A percentile compares a stretch with the other conserved stretches of the same genome.
Conservation (phyloP, 2,113 vertebrate genomes). For the Semnopithecus entellus region DNA sequence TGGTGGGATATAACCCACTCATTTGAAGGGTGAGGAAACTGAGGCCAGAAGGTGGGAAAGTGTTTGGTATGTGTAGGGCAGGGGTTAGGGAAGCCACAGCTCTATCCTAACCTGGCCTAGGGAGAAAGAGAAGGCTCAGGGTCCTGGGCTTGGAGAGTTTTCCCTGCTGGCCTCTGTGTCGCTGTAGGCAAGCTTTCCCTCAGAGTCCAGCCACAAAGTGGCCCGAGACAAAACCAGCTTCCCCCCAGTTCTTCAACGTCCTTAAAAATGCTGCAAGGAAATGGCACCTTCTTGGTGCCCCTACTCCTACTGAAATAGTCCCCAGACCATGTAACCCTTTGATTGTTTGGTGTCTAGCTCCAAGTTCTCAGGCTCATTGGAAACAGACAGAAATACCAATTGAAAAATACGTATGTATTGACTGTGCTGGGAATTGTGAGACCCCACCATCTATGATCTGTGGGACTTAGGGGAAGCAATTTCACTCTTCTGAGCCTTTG, state of each 20-base stretch:
- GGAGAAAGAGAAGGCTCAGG: neutral
- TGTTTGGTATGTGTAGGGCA: neutral
- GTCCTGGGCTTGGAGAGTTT: neutral
- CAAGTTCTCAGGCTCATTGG: conserved; percentile 52
- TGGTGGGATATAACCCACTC: neutral
- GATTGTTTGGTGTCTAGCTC: neutral
- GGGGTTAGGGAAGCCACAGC: neutral
- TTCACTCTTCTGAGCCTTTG: conserved; percentile 17
- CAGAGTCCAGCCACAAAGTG: neutral
- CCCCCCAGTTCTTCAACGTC: neutral
- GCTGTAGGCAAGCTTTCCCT: neutral
- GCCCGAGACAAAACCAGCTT: neutral
- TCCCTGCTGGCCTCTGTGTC: neutral
- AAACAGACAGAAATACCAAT: conserved; percentile 64
- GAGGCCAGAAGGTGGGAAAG: neutral
- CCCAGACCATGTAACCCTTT: neutral
- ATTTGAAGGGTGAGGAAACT: conserved; percentile 52
- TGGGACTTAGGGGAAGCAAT: neutral
- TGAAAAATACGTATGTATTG: conserved; percentile 66
- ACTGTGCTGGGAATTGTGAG: conserved; percentile 37
- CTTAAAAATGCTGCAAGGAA: neutral
- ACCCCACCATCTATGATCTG: neutral
- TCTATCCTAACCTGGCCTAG: neutral
- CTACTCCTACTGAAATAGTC: neutral
- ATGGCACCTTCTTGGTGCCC: neutral